Evolutionary conservation across 2,888 invertebrate species (phyloP).

Genomic region (Camptogramma bilineatum): DNA sequence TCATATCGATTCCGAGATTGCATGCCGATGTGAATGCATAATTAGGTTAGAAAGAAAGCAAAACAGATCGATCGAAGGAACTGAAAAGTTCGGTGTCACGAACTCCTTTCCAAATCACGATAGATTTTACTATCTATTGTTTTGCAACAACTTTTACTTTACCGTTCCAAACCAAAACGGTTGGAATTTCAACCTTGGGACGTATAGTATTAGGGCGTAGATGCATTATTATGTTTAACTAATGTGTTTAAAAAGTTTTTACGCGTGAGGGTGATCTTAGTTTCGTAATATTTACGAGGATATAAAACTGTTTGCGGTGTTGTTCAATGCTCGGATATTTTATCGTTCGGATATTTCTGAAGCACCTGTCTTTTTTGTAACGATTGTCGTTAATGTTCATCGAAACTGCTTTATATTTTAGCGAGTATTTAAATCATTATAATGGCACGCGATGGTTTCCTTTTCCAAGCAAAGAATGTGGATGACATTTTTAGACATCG

Average conservation of each 20-base stretch:
- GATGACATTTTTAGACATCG: conserved; percentile 54
- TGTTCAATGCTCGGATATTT: conserved; percentile 65
- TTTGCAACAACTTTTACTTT: conserved; percentile 56
- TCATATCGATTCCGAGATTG: conserved; percentile 28
- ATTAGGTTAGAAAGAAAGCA: conserved; percentile 65
- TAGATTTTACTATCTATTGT: conserved; percentile 72
- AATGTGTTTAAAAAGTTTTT: conserved; percentile 41
- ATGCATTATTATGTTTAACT: conserved; percentile 23
- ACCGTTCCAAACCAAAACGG: conserved; percentile 20
- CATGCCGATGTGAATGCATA: conserved; percentile 64
- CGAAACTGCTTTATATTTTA: conserved; percentile 50
- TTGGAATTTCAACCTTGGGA: conserved; percentile 51
- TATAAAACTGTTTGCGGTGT: conserved; percentile 82
- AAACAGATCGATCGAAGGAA: conserved; percentile 48
- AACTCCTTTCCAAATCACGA: conserved; percentile 73
- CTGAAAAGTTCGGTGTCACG: conserved; percentile 58
- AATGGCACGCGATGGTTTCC: conserved; percentile 43
- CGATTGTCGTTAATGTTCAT: conserved; percentile 62
- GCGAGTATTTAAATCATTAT: conserved; percentile 51
- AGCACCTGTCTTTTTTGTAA: conserved; percentile 73
- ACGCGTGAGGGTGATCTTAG: conserved; percentile 54
- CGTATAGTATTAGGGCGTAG: conserved; percentile 41
- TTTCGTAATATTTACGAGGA: conserved; percentile 75
- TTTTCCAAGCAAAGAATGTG: conserved; percentile 24
- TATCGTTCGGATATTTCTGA: conserved; percentile 61